Base-by-base conservation (phyloP, 1,140 invertebrate species). In the Leptopilina clavipes region DNA sequence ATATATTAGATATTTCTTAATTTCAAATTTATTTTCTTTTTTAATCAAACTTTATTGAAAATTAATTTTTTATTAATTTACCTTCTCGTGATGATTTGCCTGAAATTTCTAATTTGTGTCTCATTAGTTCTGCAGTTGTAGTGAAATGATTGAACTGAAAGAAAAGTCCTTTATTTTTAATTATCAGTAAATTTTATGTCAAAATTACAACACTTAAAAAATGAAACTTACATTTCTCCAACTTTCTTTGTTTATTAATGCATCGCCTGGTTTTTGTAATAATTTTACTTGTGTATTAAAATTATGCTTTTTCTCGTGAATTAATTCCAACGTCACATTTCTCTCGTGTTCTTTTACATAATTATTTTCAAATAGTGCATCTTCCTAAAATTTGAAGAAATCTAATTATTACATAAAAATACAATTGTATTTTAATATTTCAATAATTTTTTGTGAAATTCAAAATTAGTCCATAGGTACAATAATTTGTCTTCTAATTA, bases 131-230 rank as follows among this genome's bases (percentile, higher is more conserved):
- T 71, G 93, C 93, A 72, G 93, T 86, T 44, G 94, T 94, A 83
- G 94, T 92, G 82, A 95, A 92, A 82, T 94, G 94, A 84, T 95
- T 93, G 56, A 95, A 87, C 94, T 95, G 89, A 70, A 93, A 93
- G 72, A 74, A 74, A 85, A 70, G 31, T 85, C 80, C 79, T 87
- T 85, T 82, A 72, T 81, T 77, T n/a, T 78, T 25, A 83, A 86
- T 45, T 70, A 19, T 75, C 71, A 77, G 0, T 48, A 40, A 74
- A 65, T 44, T 40, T 31, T 1, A n/a, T n/a, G 45, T 7, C 56
- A 10, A 44, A 8, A n/a, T 31, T 37, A n/a, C n/a, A 45, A 31
- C 14, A 43, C 48, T 9, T 73, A 72, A 1, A 76, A 54, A 19
- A 14, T 40, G 31, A 65, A 14, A 65, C 76, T 76, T 80, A 93